Evolutionary conservation across 2,113 vertebrate species (phyloP).

Genomic region (Petaurus breviceps): DNA sequence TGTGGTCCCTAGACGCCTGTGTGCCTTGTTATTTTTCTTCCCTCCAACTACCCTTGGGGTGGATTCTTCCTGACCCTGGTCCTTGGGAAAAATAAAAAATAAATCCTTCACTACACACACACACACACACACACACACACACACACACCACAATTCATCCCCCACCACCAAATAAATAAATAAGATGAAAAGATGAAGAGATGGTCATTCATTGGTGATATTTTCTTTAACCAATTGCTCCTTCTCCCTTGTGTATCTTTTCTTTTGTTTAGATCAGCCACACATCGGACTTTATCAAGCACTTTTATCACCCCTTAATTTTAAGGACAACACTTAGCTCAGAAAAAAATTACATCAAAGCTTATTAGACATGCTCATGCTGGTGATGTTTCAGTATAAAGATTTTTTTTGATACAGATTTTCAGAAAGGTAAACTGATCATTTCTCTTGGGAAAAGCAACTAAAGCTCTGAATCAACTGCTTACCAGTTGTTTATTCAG

Average conservation of each 20-base stretch:
- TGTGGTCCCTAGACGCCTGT: conserved; percentile 88
- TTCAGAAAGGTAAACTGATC: neutral
- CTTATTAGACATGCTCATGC: neutral
- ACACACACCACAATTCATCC: neutral
- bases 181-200: neutral
- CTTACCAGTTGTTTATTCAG: neutral
- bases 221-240: conserved; percentile 84
- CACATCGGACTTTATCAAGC: conserved; percentile 76
- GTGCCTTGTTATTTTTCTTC: conserved; percentile 93
- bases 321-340: conserved; percentile 66
- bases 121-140: neutral
- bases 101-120: conserved; percentile 54
- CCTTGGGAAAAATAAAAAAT: conserved; percentile 79
- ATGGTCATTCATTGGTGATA: conserved; percentile 79
- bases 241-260: conserved; percentile 75
- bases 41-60: conserved; percentile 92
- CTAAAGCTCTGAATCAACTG: neutral
- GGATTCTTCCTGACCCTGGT: conserved; percentile 92
- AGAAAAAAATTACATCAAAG: conserved; percentile 17
- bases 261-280: conserved; percentile 72
- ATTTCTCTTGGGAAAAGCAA: neutral
- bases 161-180: neutral
- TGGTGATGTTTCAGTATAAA: neutral
- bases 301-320: conserved; percentile 61
- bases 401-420: neutral